Evolutionary conservation across 2,113 vertebrate genomes (phyloP).

Genomic region (Antigone vipio): DNA sequence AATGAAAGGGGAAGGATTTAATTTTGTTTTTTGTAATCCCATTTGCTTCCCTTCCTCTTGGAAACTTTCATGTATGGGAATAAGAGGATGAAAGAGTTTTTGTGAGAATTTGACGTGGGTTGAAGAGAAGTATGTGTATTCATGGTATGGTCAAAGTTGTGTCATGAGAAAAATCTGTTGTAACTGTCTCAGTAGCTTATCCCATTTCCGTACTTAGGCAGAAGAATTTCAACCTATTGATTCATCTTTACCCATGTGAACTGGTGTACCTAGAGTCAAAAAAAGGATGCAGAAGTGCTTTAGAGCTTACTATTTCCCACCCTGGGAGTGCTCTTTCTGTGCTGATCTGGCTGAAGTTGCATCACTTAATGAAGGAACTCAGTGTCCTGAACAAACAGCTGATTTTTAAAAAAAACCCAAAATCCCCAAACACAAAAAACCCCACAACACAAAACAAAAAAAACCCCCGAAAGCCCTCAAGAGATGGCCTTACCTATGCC

Average conservation of each 20-base stretch:
- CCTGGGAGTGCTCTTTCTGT: not conserved
- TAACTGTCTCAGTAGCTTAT: not conserved
- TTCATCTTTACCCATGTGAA: not conserved
- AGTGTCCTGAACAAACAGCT: not conserved
- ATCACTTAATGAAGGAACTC: not conserved
- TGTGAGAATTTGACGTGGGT: not conserved
- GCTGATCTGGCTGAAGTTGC: not conserved
- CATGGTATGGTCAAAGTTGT: not conserved
- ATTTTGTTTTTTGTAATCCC: not conserved
- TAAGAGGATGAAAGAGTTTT: not conserved
- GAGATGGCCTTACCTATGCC: not conserved
- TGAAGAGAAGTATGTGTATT: not conserved
- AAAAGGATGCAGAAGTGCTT: not conserved
- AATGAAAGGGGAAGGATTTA: not conserved
- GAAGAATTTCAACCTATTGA: not conserved
- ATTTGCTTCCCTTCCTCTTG: not conserved
- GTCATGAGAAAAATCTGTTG: rapidly evolving
- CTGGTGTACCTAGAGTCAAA: not conserved
- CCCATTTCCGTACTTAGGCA: not conserved
- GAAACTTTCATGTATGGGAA: not conserved
- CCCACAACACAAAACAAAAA: too few species aligned
- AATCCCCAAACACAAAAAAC: not conserved
- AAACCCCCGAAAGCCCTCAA: not conserved
- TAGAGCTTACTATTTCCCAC: not conserved
- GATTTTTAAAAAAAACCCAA: not conserved